Percentiles rank a stretch among this genome's conserved stretches.
Conservation (phyloP, 2,888 invertebrate genomes). For the Apamea anceps region DNA sequence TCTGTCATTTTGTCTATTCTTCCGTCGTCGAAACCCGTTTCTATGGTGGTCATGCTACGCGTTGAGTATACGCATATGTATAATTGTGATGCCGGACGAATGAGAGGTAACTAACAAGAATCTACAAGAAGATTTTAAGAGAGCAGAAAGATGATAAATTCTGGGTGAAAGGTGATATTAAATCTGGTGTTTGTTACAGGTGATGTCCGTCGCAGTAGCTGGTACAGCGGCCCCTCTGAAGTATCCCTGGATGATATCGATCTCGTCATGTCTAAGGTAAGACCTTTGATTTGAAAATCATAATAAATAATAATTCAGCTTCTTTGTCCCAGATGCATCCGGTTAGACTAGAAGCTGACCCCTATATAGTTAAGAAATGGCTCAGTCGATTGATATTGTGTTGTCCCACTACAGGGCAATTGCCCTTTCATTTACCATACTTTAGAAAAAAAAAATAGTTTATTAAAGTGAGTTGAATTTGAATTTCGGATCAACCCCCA, state of each 20-base stretch:
- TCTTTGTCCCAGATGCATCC: not conserved
- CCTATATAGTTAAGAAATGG: not conserved
- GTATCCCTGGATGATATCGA: constrained; percentile 86
- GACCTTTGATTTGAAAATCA: not conserved
- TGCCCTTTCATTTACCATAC: too few relatives aligned
- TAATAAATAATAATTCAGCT: not conserved
- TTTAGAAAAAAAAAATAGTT: not conserved
- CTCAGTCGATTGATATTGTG: not conserved
- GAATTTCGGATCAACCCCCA: not conserved
- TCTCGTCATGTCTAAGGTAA: constrained; percentile 85
- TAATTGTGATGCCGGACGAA: not conserved
- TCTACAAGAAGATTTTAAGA: not conserved
- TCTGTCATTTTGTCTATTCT: too few relatives aligned
- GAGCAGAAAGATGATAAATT: not conserved
- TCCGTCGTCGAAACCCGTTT: too few relatives aligned
- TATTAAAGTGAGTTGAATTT: not conserved
- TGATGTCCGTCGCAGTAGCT: constrained; percentile 82
- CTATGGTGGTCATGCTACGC: too few relatives aligned
- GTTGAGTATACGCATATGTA: not conserved
- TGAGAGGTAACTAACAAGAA: not conserved
- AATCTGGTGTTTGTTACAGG: constrained; percentile 67
- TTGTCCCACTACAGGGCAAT: too few relatives aligned
- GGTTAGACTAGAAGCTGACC: not conserved
- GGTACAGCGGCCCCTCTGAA: constrained; percentile 86
- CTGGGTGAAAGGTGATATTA: not conserved